Percentiles rank a stretch among this genome's conserved stretches.
These are phyloP conservation scores for Neolamprologus variostigma DNA, from an alignment of 2,113 vertebrate genomes.

Conservation along the genomic window DNA sequence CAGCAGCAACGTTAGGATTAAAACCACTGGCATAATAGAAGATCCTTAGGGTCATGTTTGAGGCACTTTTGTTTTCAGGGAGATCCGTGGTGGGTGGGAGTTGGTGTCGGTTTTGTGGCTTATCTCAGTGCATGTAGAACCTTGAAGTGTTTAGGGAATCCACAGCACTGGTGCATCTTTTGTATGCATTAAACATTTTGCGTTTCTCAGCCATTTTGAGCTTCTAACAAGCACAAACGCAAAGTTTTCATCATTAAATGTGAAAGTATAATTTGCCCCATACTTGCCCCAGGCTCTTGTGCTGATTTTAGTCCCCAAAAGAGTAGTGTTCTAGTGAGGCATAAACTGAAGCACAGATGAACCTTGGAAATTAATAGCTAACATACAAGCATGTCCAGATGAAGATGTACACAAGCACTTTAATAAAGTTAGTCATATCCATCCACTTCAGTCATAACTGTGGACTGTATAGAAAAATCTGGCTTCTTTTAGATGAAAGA, in stretches of 20 bases:
- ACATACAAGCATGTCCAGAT: background rate
- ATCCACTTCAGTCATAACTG: background rate
- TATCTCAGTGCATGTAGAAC: background rate
- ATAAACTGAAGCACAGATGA: background rate
- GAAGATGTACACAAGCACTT: background rate
- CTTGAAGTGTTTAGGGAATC: background rate
- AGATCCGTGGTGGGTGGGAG: background rate
- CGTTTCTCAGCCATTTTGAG: background rate
- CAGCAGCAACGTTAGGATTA: background rate
- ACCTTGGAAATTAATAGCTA: background rate
- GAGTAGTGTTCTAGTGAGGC: background rate
- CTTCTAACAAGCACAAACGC: background rate
- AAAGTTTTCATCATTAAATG: background rate
- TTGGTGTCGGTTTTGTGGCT: background rate
- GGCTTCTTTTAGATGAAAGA: background rate
- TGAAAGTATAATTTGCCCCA: background rate
- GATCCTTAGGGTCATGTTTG: background rate
- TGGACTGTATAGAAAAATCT: background rate
- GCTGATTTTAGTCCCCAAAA: background rate
- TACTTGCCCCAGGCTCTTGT: background rate
- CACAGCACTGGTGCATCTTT: background rate
- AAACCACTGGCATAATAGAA: background rate
- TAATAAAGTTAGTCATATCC: background rate
- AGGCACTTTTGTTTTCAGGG: background rate
- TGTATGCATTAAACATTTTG: background rate